Evolutionary conservation across 2,113 vertebrate species (phyloP).

Genomic region (Anhinga rufa): DNA sequence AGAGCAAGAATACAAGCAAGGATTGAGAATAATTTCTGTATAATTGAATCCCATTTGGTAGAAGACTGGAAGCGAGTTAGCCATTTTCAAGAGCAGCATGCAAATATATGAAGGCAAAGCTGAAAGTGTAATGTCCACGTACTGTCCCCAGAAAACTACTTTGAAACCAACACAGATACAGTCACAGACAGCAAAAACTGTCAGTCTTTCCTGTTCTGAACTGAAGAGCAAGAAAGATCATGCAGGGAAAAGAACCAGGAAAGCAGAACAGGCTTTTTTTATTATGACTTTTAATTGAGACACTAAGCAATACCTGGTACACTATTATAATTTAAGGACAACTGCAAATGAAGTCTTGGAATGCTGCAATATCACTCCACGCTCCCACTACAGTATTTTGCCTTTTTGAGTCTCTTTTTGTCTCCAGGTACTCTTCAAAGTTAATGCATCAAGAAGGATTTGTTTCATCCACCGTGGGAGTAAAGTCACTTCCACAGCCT

Average conservation of each 20-base stretch:
- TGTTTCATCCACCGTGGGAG: not conserved
- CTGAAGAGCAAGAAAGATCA: not conserved
- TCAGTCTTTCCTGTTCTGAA: not conserved
- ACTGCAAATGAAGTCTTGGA: not conserved
- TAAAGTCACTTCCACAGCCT: not conserved
- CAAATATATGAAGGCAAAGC: not conserved
- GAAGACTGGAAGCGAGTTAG: slow-evolving; percentile 22
- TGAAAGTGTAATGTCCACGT: not conserved
- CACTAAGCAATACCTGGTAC: not conserved
- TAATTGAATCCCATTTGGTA: not conserved
- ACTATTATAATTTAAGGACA: not conserved
- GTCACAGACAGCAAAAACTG: not conserved
- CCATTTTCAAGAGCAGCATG: not conserved
- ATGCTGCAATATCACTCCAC: not conserved
- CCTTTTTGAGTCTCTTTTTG: not conserved
- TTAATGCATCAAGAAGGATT: not conserved
- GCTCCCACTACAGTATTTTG: not conserved
- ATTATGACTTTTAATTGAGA: not conserved
- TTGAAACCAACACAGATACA: not conserved
- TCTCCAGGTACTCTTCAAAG: not conserved
- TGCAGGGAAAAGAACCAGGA: not conserved
- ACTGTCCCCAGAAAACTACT: not conserved
- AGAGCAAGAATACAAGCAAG: not conserved
- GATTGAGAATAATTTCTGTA: slow-evolving; percentile 24
- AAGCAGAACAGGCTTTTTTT: not conserved